A percentile compares a stretch with the other conserved stretches of the same genome.
Conservation (phyloP, 35 echinoderm and acorn worm species). For the Chiridota heheva region DNA sequence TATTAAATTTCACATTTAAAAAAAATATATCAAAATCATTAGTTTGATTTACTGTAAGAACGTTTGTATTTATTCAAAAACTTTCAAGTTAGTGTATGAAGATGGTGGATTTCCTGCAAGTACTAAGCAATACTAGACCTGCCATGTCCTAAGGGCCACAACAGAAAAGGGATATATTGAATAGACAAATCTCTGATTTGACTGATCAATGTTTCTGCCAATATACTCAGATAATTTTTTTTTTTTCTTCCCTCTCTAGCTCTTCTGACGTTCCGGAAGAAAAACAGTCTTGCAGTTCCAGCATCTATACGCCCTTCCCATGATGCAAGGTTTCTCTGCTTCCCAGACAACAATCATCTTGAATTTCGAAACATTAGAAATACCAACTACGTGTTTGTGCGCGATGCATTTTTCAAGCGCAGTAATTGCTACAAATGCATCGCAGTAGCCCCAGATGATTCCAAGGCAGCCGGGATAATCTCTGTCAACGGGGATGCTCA, state of each 20-base stretch:
- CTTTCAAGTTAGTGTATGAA: no score
- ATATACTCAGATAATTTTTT: no score
- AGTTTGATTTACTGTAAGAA: no score
- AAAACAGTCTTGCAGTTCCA: constrained; percentile 32
- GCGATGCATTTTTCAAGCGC: constrained; percentile 77
- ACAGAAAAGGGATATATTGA: constrained; percentile 3
- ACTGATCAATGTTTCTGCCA: neutral
- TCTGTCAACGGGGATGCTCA: constrained; percentile 52
- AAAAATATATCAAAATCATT: no score
- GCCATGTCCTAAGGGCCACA: no score
- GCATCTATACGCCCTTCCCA: constrained; percentile 35
- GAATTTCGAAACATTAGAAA: constrained; percentile 73
- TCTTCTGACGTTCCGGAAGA: constrained; percentile 35
- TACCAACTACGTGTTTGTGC: constrained; percentile 57
- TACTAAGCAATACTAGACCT: no score
- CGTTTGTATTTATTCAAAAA: no score
- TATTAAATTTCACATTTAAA: no score
- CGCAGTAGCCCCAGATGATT: constrained; percentile 70
- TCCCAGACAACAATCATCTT: constrained; percentile 69
- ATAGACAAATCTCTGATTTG: neutral
- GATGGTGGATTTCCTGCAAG: no score
- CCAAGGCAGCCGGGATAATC: constrained; percentile 58
- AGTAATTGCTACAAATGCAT: constrained; percentile 69
- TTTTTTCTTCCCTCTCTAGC: constrained; percentile 3
- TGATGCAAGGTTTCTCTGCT: constrained; percentile 77